Evolutionary conservation across 1,140 invertebrate genomes (phyloP).

Genomic region (Lycorma delicatula): DNA sequence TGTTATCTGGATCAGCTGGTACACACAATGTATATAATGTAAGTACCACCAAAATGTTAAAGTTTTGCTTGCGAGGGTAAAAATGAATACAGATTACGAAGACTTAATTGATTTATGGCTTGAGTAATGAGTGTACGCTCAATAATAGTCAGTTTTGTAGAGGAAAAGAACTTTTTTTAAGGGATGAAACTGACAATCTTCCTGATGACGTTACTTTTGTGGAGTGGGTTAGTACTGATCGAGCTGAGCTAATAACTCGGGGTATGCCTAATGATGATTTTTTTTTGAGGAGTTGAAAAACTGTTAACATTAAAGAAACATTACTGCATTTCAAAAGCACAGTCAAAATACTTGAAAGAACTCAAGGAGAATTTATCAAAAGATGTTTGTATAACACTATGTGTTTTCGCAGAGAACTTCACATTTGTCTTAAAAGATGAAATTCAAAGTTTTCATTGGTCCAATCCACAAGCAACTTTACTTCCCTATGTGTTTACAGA

Average conservation of each 20-base stretch:
- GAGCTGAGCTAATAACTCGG: slow-evolving; percentile 10
- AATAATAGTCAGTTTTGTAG: not conserved
- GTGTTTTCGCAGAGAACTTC: slow-evolving; percentile 35
- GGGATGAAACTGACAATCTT: slow-evolving; percentile 7
- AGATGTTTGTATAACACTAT: slow-evolving; percentile 22
- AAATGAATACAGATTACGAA: too few relatives aligned
- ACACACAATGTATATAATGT: too few relatives aligned
- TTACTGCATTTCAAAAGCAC: slow-evolving; percentile 26
- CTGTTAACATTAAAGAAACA: slow-evolving; percentile 11
- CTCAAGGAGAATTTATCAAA: slow-evolving; percentile 21
- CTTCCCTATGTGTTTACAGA: slow-evolving; percentile 20
- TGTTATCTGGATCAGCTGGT: too few relatives aligned
- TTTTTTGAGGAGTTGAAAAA: not conserved
- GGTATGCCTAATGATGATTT: slow-evolving; percentile 4
- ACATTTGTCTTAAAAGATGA: slow-evolving; percentile 31
- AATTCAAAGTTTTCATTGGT: slow-evolving; percentile 30
- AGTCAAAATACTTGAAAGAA: slow-evolving; percentile 21
- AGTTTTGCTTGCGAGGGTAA: too few relatives aligned
- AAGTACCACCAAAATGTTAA: too few relatives aligned
- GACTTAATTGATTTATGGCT: slow-evolving; percentile 3
- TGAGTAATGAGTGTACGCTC: slow-evolving; percentile 9
- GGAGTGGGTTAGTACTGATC: slow-evolving; percentile 15
- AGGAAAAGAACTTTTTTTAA: slow-evolving; percentile 8
- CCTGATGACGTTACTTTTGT: slow-evolving; percentile 13
- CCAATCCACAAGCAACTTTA: slow-evolving; percentile 24